These are phyloP conservation scores for Orchesella flavescens DNA, from an alignment of 2,888 invertebrate species.

Conservation along the genomic window DNA sequence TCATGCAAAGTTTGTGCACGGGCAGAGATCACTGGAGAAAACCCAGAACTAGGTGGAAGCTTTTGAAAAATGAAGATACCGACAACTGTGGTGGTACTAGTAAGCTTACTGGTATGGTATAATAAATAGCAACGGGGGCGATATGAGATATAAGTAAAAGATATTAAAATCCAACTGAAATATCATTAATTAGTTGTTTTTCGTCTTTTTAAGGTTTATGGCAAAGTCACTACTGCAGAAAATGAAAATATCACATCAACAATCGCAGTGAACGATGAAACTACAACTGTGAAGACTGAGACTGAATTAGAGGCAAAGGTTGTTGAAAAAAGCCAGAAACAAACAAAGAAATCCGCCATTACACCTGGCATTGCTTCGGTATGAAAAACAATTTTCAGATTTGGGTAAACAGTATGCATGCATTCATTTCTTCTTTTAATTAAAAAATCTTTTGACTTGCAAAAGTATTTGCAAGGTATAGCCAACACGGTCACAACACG, in stretches of 20 bases:
- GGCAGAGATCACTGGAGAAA: background rate
- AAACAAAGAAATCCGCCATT: background rate
- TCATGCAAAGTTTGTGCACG: too few species aligned
- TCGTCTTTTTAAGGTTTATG: background rate
- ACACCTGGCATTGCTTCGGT: too few species aligned
- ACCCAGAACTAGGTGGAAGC: background rate
- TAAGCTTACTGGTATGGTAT: too few species aligned
- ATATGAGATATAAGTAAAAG: too few species aligned
- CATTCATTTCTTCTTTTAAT: too few species aligned
- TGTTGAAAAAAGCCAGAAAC: too few species aligned
- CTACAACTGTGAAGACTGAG: background rate
- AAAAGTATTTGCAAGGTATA: constrained; percentile 44
- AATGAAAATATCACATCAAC: too few species aligned
- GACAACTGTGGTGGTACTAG: too few species aligned
- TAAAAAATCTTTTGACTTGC: background rate
- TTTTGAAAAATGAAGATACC: too few species aligned
- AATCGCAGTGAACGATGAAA: background rate
- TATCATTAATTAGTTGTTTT: background rate
- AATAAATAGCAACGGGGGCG: too few species aligned
- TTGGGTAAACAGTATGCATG: background rate
- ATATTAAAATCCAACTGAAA: too few species aligned
- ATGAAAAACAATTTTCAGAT: too few species aligned
- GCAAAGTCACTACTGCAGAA: background rate
- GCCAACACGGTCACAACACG: background rate
- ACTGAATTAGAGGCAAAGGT: background rate